Evolutionary conservation across 2,888 invertebrate genomes (phyloP).

Genomic region (Mechanitis mazaeus): DNA sequence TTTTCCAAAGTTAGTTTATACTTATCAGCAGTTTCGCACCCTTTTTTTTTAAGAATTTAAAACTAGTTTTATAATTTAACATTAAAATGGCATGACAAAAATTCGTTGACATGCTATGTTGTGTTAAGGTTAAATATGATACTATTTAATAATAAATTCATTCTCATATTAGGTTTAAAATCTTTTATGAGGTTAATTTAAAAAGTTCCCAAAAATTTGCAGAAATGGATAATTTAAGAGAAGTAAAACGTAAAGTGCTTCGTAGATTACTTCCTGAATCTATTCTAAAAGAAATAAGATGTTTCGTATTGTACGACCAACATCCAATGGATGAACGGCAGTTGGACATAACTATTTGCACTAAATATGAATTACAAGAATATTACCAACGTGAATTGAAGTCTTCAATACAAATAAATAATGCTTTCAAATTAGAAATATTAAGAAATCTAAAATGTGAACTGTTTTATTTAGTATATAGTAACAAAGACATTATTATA

Average conservation of each 20-base stretch:
- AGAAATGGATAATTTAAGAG: conserved; percentile 29
- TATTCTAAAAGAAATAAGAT: conserved; percentile 42
- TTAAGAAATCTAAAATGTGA: conserved; percentile 49
- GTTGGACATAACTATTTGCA: conserved; percentile 55
- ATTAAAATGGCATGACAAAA: too few species aligned
- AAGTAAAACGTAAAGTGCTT: conserved; percentile 43
- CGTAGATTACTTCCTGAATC: conserved; percentile 46
- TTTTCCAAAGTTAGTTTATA: too few species aligned
- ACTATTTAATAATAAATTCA: too few species aligned
- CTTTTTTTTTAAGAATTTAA: too few species aligned
- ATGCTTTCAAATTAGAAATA: conserved; percentile 39
- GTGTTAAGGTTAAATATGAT: too few species aligned
- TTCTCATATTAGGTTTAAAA: too few species aligned
- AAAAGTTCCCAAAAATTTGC: neutral
- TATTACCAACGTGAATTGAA: conserved; percentile 48
- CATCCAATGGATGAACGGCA: conserved; percentile 48
- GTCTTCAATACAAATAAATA: conserved; percentile 38
- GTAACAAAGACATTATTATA: conserved; percentile 43
- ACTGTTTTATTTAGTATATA: conserved; percentile 50
- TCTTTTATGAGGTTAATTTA: too few species aligned
- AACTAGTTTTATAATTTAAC: too few species aligned
- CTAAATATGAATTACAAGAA: conserved; percentile 54
- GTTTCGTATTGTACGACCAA: conserved; percentile 57
- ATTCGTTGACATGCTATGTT: too few species aligned
- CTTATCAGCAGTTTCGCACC: too few species aligned